Percentiles rank a stretch among this genome's conserved stretches.
Conservation (phyloP, 2,113 vertebrate genomes). For the Lepus americanus region DNA sequence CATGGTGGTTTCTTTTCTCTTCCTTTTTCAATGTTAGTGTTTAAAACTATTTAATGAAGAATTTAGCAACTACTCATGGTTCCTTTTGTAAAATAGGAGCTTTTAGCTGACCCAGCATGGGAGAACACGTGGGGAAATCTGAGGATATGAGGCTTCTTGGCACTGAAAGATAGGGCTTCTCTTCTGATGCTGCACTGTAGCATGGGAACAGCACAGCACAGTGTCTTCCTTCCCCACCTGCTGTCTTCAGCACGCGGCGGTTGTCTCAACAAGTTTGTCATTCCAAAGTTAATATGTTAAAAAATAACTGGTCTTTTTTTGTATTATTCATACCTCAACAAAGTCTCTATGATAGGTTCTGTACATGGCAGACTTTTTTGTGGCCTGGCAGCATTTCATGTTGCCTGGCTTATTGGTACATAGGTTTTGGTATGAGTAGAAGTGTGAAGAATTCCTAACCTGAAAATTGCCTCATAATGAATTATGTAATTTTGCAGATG, state of each 20-base stretch:
- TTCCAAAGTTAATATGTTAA: constrained; percentile 74
- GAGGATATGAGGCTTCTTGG: constrained; percentile 36
- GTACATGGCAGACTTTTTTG: constrained; percentile 39
- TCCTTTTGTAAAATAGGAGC: constrained; percentile 45
- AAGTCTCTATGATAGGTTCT: constrained; percentile 19
- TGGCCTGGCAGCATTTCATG: constrained; percentile 29
- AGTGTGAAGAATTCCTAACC: constrained; percentile 27
- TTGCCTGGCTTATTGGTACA: constrained; percentile 20
- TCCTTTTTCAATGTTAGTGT: constrained; percentile 39
- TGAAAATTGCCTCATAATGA: constrained; percentile 35
- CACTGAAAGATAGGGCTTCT: neutral
- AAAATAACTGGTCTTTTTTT: constrained; percentile 25
- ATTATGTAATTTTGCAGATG: neutral
- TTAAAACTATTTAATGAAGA: constrained; percentile 60
- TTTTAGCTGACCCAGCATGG: neutral
- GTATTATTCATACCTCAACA: constrained; percentile 14
- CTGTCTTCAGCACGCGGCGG: constrained; percentile 47
- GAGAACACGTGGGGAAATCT: constrained; percentile 41
- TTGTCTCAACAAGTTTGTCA: constrained; percentile 75
- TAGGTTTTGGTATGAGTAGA: constrained; percentile 32
- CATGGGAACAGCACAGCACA: constrained; percentile 55
- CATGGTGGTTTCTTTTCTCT: neutral
- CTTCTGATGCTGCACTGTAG: constrained; percentile 65
- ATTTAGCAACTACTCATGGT: constrained; percentile 33
- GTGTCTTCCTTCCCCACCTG: neutral